Base-by-base conservation (phyloP, 2,888 invertebrate genomes). In the Habroteleia sp. region DNA sequence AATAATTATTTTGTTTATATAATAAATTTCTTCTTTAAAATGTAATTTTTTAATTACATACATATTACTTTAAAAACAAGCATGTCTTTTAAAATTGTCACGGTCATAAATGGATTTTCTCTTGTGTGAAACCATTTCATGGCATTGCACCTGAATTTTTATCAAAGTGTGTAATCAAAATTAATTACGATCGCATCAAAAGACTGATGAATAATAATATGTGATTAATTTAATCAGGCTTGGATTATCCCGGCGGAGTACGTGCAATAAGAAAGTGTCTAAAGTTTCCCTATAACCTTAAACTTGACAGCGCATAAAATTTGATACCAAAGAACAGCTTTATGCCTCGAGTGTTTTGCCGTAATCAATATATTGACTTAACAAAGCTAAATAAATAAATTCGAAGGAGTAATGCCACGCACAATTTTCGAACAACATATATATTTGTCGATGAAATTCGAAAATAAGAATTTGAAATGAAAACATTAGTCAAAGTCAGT, bases 141-240 rank as follows among this genome's bases (percentile, higher is more conserved):
- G 27, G 17, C 29, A 39, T 8, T 20, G 31, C 17, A 41, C 10
- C 8, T 20, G 31, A 11, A 31, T 35, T 58, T 58, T 44, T 44
- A 4, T 8, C n/a, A 56, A 52, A 25, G 17, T 16, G 1, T 20
- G 23, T 27, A 25, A 35, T 42, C 58, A 44, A 16, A 48, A 11
- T 62, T 7, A 20, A 48, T 62, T 48, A 62, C 6, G n/a, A 29
- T 41, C 13, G 14, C 37, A 39, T 25, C 48, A 14, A 7, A n/a
- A 39, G 16, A 37, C 10, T n/a, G 39, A 23, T 31, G 39, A 62
- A 23, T 39, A 29, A 62, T 62, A 27, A 13, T 23, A 41, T 62
- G 62, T 17, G 58, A 58, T 58, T 31, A 33, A 35, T 42, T 58
- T 35, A 58, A 44, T 58, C 56, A 56, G 3, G 60, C 46, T 62